Evolutionary conservation across 2,888 invertebrate species (phyloP).

Genomic region (Synanthedon vespiformis): DNA sequence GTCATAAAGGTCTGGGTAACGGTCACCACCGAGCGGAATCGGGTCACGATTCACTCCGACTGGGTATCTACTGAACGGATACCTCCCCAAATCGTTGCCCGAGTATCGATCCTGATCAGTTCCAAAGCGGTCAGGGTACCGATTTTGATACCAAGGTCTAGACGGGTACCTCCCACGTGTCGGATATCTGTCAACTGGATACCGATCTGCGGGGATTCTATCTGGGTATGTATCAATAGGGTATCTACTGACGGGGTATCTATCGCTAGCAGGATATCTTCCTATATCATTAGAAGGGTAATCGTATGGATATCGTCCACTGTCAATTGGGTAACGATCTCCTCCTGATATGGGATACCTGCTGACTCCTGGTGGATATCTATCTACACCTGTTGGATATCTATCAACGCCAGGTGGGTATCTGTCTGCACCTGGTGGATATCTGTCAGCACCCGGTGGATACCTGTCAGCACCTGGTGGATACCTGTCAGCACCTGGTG

Average conservation of each 20-base stretch:
- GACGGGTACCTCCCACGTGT: constrained; percentile 37
- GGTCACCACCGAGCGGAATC: constrained; percentile 57
- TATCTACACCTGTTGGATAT: constrained; percentile 30
- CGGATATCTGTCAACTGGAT: constrained; percentile 43
- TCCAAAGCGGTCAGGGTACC: constrained; percentile 64
- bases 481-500: constrained; percentile 56
- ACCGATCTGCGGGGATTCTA: constrained; percentile 37
- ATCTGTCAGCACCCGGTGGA: constrained; percentile 32
- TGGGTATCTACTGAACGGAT: constrained; percentile 55
- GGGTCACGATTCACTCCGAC: constrained; percentile 63
- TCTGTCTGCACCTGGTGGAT: constrained; percentile 54
- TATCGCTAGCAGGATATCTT: constrained; percentile 41
- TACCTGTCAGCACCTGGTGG: constrained; percentile 36
- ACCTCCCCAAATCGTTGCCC: constrained; percentile 51
- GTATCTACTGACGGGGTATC: constrained; percentile 52
- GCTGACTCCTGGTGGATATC: constrained; percentile 29
- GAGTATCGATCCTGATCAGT: constrained; percentile 58
- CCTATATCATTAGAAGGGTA: constrained; percentile 27
- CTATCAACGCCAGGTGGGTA: constrained; percentile 61
- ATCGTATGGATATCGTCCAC: constrained; percentile 44
- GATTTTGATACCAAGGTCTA: constrained; percentile 36
- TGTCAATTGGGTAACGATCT: constrained; percentile 48
- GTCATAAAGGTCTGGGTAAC: constrained; percentile 63
- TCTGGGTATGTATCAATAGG: constrained; percentile 48
- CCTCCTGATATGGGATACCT: constrained; percentile 33